Conservation (phyloP, 2,888 invertebrate genomes). For the Formica aserva region DNA sequence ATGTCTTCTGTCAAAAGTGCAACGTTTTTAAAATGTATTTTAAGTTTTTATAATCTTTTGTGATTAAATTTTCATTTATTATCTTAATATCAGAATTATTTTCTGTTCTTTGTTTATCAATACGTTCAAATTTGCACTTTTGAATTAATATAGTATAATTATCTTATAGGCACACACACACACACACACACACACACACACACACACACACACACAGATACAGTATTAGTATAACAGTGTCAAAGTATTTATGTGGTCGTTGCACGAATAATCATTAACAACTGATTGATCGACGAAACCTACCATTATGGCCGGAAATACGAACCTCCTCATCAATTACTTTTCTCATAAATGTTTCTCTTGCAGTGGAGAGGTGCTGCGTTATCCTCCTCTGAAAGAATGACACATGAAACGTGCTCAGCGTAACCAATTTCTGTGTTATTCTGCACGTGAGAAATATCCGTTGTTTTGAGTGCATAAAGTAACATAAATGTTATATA, state of each 20-base stretch:
- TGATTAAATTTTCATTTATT: neutral
- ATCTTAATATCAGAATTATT: neutral
- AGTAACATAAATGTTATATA: slow-evolving; percentile 33
- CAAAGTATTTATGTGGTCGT: slow-evolving; percentile 2
- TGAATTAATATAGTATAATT: neutral
- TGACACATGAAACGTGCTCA: slow-evolving; percentile 47
- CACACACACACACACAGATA: too few relatives aligned
- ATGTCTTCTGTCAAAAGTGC: neutral
- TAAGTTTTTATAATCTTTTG: slow-evolving; percentile 7
- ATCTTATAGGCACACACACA: neutral
- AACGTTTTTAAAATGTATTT: neutral
- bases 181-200: too few relatives aligned
- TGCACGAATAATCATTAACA: slow-evolving; percentile 41
- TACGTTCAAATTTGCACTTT: neutral
- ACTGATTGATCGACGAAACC: slow-evolving; percentile 47
- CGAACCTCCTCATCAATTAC: slow-evolving; percentile 47
- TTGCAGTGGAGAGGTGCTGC: slow-evolving; percentile 21
- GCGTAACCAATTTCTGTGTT: slow-evolving; percentile 33
- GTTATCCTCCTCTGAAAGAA: slow-evolving; percentile 45
- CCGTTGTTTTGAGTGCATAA: slow-evolving; percentile 30
- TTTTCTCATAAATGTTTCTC: slow-evolving; percentile 51
- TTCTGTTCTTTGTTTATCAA: neutral
- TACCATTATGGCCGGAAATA: slow-evolving; percentile 40
- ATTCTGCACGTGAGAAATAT: slow-evolving; percentile 38
- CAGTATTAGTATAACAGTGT: neutral